Conservation (phyloP, 2,113 vertebrate genomes). For the Crotalus tigris region DNA sequence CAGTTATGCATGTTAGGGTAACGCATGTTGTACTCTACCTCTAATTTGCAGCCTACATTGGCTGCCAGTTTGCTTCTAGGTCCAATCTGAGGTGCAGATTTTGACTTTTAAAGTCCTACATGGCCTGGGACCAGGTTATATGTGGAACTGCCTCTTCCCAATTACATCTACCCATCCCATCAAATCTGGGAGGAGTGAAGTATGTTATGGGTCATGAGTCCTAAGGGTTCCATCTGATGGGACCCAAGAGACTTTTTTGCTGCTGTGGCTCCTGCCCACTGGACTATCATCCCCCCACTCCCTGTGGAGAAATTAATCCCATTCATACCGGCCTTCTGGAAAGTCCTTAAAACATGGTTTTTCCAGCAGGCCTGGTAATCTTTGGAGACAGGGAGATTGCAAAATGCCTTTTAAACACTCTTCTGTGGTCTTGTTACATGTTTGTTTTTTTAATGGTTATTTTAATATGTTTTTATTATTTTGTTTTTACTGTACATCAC, state of each 20-base stretch:
- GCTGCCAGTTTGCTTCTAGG: background rate
- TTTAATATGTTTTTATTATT: background rate
- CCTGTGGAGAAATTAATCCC: background rate
- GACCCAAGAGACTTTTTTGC: background rate
- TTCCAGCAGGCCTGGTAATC: background rate
- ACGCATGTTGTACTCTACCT: background rate
- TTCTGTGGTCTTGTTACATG: background rate
- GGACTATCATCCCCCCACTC: background rate
- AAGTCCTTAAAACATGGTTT: background rate
- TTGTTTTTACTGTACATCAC: background rate
- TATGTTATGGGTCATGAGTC: background rate
- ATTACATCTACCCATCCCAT: background rate
- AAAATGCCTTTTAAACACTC: background rate
- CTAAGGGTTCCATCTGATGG: background rate
- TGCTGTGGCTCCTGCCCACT: background rate
- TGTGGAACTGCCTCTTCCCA: background rate
- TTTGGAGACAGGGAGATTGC: background rate
- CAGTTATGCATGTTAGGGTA: background rate
- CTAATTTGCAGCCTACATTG: background rate
- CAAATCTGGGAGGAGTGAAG: background rate
- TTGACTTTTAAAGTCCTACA: background rate
- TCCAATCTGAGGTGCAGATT: background rate
- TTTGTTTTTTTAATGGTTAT: background rate
- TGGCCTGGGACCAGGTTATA: background rate
- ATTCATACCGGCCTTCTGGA: background rate